phyloP scores from a whole-genome alignment of 2,797 vertebrate species.

The Caiman crocodilus region DNA sequence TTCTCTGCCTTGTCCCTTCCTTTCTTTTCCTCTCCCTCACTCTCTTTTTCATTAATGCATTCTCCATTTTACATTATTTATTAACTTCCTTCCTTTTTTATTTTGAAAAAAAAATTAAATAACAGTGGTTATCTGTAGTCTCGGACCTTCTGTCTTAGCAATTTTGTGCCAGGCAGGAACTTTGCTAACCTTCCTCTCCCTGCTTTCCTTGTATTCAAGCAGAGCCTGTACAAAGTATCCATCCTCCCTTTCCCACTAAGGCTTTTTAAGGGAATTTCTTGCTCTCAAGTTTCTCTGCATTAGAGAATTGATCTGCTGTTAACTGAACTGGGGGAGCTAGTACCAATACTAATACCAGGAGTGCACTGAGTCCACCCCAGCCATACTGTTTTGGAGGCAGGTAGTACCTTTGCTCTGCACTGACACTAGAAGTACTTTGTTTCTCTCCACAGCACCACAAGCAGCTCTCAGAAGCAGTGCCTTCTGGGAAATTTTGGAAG shows the following conservation, averaged over 20 bases:
- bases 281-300: too few relatives aligned
- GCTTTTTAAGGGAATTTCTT: background rate
- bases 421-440: background rate
- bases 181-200: slow-evolving; percentile 33
- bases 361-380: background rate
- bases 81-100: slow-evolving; percentile 78
- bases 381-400: background rate
- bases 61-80: slow-evolving; percentile 79
- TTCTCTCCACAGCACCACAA: background rate
- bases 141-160: background rate
- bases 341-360: background rate
- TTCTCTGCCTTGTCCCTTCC: slow-evolving; percentile 59
- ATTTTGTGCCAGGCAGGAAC: slow-evolving; percentile 11
- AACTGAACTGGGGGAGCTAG: background rate
- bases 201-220: background rate
- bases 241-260: background rate
- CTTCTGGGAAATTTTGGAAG: background rate
- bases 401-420: background rate
- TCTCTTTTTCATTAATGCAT: slow-evolving; percentile 82
- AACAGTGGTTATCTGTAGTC: slow-evolving; percentile 48
- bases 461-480: background rate
- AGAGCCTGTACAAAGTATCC: background rate
- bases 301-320: background rate
- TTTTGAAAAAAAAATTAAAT: slow-evolving; percentile 74
- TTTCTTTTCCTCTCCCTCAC: slow-evolving; percentile 47